phyloP scores from a whole-genome alignment of 2,888 invertebrate genomes.

The Pristionchus exspectatus region DNA sequence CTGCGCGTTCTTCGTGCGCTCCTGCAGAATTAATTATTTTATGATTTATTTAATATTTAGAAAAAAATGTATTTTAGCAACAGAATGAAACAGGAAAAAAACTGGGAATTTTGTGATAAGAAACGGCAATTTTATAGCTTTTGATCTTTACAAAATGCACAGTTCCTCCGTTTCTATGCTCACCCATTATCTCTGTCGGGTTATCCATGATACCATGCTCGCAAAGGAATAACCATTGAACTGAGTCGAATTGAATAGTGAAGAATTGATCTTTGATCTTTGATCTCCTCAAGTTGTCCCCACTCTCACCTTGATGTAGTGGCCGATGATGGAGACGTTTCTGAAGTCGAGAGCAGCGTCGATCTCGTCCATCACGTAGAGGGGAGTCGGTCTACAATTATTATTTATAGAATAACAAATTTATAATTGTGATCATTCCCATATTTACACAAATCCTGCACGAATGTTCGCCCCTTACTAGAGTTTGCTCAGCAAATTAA shows the following conservation, averaged over 20 bases:
- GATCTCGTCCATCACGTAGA: slow-evolving; percentile 99
- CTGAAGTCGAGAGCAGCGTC: slow-evolving; percentile 98
- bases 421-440: too few relatives aligned
- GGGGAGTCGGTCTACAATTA: slow-evolving; percentile 88
- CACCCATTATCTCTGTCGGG: too few relatives aligned
- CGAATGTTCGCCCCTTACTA: too few relatives aligned
- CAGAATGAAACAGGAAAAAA: background rate
- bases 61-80: background rate
- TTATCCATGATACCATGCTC: too few relatives aligned
- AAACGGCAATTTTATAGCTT: too few relatives aligned
- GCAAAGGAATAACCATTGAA: too few relatives aligned
- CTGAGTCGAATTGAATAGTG: too few relatives aligned
- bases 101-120: background rate
- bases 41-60: too few relatives aligned
- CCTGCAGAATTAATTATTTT: slow-evolving; percentile 82
- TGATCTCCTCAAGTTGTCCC: background rate
- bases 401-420: background rate
- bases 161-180: too few relatives aligned
- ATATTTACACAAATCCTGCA: too few relatives aligned
- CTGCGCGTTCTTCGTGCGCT: slow-evolving; percentile 96
- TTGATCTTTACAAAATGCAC: too few relatives aligned
- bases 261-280: background rate
- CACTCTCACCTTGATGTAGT: slow-evolving; percentile 90
- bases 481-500: too few relatives aligned
- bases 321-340: slow-evolving; percentile 97